Conservation (phyloP, 2,113 vertebrate genomes). For the Smithornis capensis region DNA sequence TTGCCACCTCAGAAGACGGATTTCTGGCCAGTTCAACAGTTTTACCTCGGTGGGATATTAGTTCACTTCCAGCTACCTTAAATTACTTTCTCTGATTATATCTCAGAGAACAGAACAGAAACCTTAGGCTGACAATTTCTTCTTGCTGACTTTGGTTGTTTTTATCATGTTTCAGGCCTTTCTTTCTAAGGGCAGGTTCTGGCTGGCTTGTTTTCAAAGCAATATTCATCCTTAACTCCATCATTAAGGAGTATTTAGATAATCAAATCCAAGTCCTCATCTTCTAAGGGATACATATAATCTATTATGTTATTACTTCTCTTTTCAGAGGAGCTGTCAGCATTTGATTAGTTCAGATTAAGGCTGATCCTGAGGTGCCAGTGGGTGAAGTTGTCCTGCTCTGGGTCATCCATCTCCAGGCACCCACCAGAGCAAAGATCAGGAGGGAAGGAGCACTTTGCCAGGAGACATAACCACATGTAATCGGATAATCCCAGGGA, state of each 20-base stretch:
- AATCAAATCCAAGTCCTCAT: slow-evolving; percentile 48
- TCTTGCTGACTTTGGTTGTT: background rate
- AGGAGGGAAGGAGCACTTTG: background rate
- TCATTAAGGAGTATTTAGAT: slow-evolving; percentile 44
- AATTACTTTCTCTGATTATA: slow-evolving; percentile 4
- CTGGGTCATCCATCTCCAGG: background rate
- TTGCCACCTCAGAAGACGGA: background rate
- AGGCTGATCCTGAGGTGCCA: background rate
- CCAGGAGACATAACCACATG: background rate
- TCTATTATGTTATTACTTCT: slow-evolving; percentile 40
- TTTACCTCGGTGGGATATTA: slow-evolving; percentile 2
- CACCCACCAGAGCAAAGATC: background rate
- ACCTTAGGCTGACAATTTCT: background rate
- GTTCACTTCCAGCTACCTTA: slow-evolving; percentile 38
- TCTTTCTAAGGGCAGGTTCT: slow-evolving; percentile 7
- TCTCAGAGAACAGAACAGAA: slow-evolving; percentile 28
- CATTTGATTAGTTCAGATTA: slow-evolving; percentile 28
- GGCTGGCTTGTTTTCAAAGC: slow-evolving; percentile 43
- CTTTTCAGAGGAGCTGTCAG: background rate
- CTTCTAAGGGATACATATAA: background rate
- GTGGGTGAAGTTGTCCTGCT: background rate
- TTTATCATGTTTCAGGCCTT: background rate
- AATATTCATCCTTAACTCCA: slow-evolving; percentile 33
- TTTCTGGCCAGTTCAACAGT: background rate
- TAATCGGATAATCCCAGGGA: background rate